Evolutionary conservation across 64 coral and sea anemone species (phyloP).

Genomic region (Catalaphyllia jardinei): DNA sequence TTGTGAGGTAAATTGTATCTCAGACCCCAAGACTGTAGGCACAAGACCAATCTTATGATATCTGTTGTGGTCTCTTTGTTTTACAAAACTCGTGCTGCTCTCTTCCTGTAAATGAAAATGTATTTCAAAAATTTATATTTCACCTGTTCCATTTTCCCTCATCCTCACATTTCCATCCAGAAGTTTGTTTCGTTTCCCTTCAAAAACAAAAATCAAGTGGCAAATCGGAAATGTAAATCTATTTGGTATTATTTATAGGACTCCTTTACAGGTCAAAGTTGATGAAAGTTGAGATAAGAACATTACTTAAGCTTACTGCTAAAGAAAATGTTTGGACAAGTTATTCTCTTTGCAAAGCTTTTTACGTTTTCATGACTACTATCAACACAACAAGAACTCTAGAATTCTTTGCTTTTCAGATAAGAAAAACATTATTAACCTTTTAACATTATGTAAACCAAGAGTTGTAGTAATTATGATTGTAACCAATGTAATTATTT

Average conservation of each 20-base stretch:
- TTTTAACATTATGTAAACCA: too few species aligned
- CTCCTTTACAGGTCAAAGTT: background rate
- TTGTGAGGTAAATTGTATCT: background rate
- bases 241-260: background rate
- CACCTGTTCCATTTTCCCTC: background rate
- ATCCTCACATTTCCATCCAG: background rate
- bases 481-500: background rate
- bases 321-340: background rate
- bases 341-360: too few species aligned
- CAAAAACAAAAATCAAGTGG: background rate
- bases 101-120: background rate
- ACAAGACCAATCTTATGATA: background rate
- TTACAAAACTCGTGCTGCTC: too few species aligned
- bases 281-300: background rate
- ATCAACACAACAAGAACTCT: too few species aligned
- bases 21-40: background rate
- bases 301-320: background rate
- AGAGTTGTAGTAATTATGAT: background rate
- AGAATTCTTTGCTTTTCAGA: too few species aligned
- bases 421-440: too few species aligned
- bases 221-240: background rate
- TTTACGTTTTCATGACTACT: too few species aligned
- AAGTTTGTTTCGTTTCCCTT: background rate
- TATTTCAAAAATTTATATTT: background rate
- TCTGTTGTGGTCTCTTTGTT: background rate